phyloP scores from a whole-genome alignment of 1,140 invertebrate genomes.

The Lordiphosa stackelbergi region DNA sequence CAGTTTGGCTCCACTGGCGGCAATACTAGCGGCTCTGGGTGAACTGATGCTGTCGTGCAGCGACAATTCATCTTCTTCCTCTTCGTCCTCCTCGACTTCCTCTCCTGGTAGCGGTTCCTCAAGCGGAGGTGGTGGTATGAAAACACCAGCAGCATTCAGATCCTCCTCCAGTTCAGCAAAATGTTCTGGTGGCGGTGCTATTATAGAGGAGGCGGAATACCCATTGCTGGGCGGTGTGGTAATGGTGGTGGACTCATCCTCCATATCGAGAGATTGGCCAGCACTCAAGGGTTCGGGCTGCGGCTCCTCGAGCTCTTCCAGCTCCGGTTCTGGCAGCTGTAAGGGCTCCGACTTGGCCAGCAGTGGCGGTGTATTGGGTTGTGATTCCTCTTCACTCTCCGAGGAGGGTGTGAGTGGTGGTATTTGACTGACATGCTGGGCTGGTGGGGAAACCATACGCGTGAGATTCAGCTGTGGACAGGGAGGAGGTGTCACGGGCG shows the following conservation, averaged over 20 bases:
- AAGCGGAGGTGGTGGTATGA: slow-evolving; percentile 51
- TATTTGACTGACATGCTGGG: slow-evolving; percentile 53
- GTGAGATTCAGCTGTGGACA: slow-evolving; percentile 55
- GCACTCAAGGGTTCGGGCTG: slow-evolving; percentile 26
- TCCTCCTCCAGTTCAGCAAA: slow-evolving; percentile 63
- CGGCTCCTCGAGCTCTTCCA: slow-evolving; percentile 11
- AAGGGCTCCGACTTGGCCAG: slow-evolving; percentile 30
- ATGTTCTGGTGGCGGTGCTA: slow-evolving; percentile 65
- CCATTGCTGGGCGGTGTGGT: slow-evolving; percentile 74
- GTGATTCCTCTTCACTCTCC: slow-evolving; percentile 70
- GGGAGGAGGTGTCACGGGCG: slow-evolving; percentile 66
- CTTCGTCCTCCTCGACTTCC: slow-evolving; percentile 10
- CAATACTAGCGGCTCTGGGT: slow-evolving; percentile 55
- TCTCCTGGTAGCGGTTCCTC: slow-evolving; percentile 15
- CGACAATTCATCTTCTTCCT: slow-evolving; percentile 48
- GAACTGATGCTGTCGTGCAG: slow-evolving; percentile 50
- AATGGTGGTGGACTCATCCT: slow-evolving; percentile 73
- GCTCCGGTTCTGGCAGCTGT: slow-evolving; percentile 22
- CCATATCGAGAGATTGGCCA: slow-evolving; percentile 59
- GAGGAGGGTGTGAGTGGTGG: slow-evolving; percentile 68
- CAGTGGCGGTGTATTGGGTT: slow-evolving; percentile 62
- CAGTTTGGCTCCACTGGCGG: slow-evolving; percentile 28
- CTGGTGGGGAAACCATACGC: slow-evolving; percentile 69
- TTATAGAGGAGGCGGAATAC: slow-evolving; percentile 70
- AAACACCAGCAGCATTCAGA: slow-evolving; percentile 23